Base-by-base conservation (phyloP, 2,797 vertebrate genomes). In the Gymnocypris eckloni region DNA sequence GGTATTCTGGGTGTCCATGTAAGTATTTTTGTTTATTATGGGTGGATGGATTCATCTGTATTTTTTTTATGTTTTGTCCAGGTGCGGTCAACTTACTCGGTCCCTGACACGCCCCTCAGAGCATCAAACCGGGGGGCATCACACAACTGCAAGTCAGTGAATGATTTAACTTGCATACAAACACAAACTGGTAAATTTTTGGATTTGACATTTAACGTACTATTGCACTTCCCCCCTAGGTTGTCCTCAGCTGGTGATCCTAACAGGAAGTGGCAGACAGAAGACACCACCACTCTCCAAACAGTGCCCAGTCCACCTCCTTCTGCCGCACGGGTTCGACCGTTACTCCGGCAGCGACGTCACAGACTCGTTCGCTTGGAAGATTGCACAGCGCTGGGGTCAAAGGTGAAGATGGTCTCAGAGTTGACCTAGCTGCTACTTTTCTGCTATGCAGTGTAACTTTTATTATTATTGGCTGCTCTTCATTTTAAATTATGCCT, bases 281-380 rank as follows among this genome's bases (percentile, higher is more conserved):
- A 89, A 6, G 80, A 85, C 22, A 15, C n/a, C 59, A 45, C 79
- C 12, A 16, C 85, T 10, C 18, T 75, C 2, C 86, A 89, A 56
- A 84, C 88, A 1, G 56, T 84, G 10, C 82, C 72, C 0, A 91
- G 91, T 37, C 37, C 20, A 56, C 89, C 88, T 41, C 89, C 90
- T 3, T 70, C 92, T 4, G 85, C 93, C 4, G 94, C 92, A 0
- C 89, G 93, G 81, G 90, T 91, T 61, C 78, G 83, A 28, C 91
- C 90, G 1, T 52, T 93, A 64, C 90, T 91, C 5, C 79, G 82
- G 8, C 86, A 89, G 48, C 86, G 89, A 43, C 92, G 90, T 4
- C 86, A 86, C 41, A 86, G 85, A 56, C 89, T 93, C 33, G 86
- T 94, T 86, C 84, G 82, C 50, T 80, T 92, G 28, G 86, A 87